These are phyloP conservation scores for Holothuria glaberrima DNA, from an alignment of 35 echinoderm and acorn worm genomes.

Conservation along the genomic window DNA sequence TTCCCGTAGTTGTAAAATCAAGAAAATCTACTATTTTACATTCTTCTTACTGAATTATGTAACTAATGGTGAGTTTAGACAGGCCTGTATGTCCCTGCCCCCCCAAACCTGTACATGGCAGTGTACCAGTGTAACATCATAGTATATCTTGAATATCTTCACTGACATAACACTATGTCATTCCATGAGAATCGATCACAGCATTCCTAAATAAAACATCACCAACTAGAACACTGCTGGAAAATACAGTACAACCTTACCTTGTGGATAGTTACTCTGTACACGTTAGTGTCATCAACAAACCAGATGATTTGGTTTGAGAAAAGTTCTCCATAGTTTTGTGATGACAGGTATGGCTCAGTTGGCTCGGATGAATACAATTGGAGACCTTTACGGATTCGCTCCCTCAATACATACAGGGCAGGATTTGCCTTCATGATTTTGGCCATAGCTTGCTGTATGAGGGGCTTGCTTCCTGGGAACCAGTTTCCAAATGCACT, in stretches of 20 bases:
- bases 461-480: slow-evolving; percentile 95
- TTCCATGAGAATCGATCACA: too few relatives aligned
- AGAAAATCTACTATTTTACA: too few relatives aligned
- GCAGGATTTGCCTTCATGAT: slow-evolving; percentile 98
- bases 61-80: too few relatives aligned
- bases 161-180: too few relatives aligned
- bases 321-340: slow-evolving; percentile 99
- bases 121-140: too few relatives aligned
- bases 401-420: slow-evolving; percentile 93
- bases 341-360: slow-evolving; percentile 96
- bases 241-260: slow-evolving; percentile 16
- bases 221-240: not conserved
- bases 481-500: slow-evolving; percentile 99
- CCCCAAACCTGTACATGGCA: too few relatives aligned
- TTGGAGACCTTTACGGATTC: slow-evolving; percentile 96
- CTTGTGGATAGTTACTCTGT: slow-evolving; percentile 99
- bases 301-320: slow-evolving; percentile 99
- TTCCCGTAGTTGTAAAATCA: too few relatives aligned
- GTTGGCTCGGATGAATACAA: slow-evolving; percentile 98
- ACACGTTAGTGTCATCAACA: slow-evolving; percentile 99
- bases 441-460: slow-evolving; percentile 98
- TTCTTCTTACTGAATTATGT: too few relatives aligned
- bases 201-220: too few relatives aligned
- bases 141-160: too few relatives aligned
- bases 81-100: too few relatives aligned